phyloP scores from a whole-genome alignment of 2,797 vertebrate species.

The Danionella dracula region DNA sequence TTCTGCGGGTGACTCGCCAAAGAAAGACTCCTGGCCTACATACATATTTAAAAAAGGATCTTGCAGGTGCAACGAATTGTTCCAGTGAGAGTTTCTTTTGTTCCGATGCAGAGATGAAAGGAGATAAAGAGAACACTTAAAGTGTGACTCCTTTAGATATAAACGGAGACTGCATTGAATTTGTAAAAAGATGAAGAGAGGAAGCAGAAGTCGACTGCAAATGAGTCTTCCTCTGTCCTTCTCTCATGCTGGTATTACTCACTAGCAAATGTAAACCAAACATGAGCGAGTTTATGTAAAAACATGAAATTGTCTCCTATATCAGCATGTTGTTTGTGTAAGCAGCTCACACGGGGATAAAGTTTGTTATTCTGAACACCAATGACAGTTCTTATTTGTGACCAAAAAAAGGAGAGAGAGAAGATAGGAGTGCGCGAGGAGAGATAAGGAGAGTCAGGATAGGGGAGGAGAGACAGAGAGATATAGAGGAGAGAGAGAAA shows the following conservation, averaged over 20 bases:
- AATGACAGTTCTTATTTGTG: no score
- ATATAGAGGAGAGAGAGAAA: no score
- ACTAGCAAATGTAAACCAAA: no score
- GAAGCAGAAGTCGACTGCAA: not conserved
- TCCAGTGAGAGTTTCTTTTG: not conserved
- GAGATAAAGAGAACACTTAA: constrained; percentile 7
- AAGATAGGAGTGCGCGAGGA: no score
- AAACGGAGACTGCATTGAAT: not conserved
- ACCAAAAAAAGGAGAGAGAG: no score
- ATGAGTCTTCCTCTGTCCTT: not conserved
- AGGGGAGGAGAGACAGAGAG: no score
- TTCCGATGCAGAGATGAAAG: constrained; percentile 1
- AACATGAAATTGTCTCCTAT: no score
- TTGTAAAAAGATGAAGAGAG: not conserved
- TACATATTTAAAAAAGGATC: constrained; percentile 20
- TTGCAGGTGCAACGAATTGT: constrained; percentile 7
- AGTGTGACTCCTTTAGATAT: constrained; percentile 17
- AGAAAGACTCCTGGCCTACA: constrained; percentile 9
- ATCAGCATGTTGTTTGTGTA: no score
- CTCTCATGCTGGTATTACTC: not conserved
- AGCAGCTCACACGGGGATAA: no score
- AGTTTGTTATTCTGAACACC: no score
- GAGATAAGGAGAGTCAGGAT: no score
- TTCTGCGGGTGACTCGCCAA: constrained; percentile 14
- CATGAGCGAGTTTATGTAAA: no score